A percentile compares a stretch with the other conserved stretches of the same genome.
phyloP scores from a whole-genome alignment of 2,113 vertebrate genomes.

The Thamnaconus septentrionalis region DNA sequence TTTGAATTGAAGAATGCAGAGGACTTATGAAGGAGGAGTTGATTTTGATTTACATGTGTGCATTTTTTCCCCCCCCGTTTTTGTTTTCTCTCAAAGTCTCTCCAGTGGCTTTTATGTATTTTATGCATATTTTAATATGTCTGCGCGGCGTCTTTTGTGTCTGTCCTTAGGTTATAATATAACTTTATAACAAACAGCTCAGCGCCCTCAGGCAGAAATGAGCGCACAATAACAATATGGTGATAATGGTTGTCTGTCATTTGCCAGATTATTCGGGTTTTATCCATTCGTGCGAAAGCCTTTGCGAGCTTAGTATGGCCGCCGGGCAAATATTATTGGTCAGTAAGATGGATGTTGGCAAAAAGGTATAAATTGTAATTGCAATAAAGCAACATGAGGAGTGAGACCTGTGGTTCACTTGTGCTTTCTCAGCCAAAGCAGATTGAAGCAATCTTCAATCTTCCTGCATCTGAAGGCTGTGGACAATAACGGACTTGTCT shows the following conservation, averaged over 20 bases:
- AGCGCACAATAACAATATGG: conserved; percentile 54
- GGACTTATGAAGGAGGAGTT: conserved; percentile 3
- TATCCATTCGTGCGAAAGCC: conserved; percentile 47
- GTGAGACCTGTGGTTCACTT: conserved; percentile 39
- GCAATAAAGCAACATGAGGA: conserved; percentile 39
- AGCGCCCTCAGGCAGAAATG: conserved; percentile 39
- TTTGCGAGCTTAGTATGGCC: conserved; percentile 49
- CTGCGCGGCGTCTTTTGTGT: conserved; percentile 36
- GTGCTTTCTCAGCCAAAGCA: conserved; percentile 32
- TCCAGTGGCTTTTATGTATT: conserved; percentile 34
- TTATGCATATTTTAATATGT: conserved; percentile 28
- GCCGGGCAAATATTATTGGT: conserved; percentile 59
- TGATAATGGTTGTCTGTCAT: conserved; percentile 52
- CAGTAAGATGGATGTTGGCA: conserved; percentile 46
- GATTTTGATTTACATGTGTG: conserved; percentile 8
- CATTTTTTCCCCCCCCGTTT: not conserved
- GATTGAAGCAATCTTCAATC: conserved; percentile 25
- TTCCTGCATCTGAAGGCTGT: conserved; percentile 23
- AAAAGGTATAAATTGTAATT: conserved; percentile 54
- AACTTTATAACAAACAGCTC: conserved; percentile 58
- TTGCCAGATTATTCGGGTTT: conserved; percentile 54
- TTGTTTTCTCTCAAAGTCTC: conserved; percentile 5
- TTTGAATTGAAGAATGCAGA: conserved; percentile 19
- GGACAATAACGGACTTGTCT: conserved; percentile 52
- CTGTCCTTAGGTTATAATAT: conserved; percentile 56